A percentile compares a stretch with the other conserved stretches of the same genome.
Conservation (phyloP, 2,888 invertebrate genomes). For the Drosophila incognita region DNA sequence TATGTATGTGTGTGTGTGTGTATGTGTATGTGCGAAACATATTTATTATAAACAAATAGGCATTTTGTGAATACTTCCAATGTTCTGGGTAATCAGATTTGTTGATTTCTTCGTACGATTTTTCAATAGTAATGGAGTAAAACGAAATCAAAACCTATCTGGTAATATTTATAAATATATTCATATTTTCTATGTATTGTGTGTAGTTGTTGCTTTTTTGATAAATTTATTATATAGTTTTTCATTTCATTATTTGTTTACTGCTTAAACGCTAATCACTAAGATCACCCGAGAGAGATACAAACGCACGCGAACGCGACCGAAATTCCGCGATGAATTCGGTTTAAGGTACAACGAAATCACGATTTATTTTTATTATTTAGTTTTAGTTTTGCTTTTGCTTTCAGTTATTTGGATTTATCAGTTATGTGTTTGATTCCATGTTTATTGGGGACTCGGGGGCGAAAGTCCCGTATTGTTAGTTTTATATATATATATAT, state of each 20-base stretch:
- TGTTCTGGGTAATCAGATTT: conserved; percentile 13
- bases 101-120: conserved; percentile 5
- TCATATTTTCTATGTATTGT: conserved; percentile 36
- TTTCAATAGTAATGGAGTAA: conserved; percentile 18
- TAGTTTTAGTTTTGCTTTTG: conserved; percentile 58
- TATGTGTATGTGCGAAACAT: conserved; percentile 18
- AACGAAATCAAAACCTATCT: conserved; percentile 49
- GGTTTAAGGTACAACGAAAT: conserved; percentile 86
- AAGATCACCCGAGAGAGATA: conserved; percentile 85
- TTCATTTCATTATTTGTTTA: conserved; percentile 43
- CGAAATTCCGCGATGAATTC: conserved; percentile 85
- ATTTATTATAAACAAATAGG: conserved; percentile 14
- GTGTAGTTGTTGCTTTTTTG: conserved; percentile 32
- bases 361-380: conserved; percentile 78
- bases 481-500: conserved; percentile 37
- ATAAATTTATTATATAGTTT: conserved; percentile 24
- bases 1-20: conserved; percentile 42
- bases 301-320: conserved; percentile 85
- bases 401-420: conserved; percentile 42
- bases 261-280: conserved; percentile 81
- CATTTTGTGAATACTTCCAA: conserved; percentile 15
- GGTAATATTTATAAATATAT: conserved; percentile 54
- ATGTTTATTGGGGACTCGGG: conserved; percentile 82
- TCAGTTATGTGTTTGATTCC: conserved; percentile 44
- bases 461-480: conserved; percentile 83